Evolutionary conservation across 2,888 invertebrate species (phyloP).

Genomic region (Lycophotia porphyrea): DNA sequence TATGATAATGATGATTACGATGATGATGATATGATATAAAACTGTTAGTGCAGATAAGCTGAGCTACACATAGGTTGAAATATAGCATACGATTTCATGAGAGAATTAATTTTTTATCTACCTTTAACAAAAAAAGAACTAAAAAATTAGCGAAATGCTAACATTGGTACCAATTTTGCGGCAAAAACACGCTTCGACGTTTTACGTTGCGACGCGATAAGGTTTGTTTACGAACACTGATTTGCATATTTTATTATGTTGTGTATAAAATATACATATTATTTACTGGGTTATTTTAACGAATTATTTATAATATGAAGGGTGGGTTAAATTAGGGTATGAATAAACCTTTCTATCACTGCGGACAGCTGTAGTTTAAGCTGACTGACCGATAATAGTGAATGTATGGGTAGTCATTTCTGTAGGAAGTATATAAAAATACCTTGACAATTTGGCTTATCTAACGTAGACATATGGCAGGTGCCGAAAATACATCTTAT

Average conservation of each 20-base stretch:
- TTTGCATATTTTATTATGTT: conserved; percentile 36
- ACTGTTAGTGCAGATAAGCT: neutral
- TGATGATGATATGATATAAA: neutral
- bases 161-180: conserved; percentile 19
- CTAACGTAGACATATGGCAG: too few relatives aligned
- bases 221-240: conserved; percentile 32
- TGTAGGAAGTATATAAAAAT: neutral
- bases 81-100: conserved; percentile 1
- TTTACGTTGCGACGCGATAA: conserved; percentile 33
- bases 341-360: conserved; percentile 32
- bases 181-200: conserved; percentile 43
- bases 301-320: neutral
- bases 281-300: neutral
- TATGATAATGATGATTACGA: too few relatives aligned
- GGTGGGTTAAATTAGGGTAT: conserved; percentile 2
- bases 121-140: neutral
- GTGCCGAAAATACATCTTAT: neutral
- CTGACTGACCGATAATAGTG: conserved; percentile 23
- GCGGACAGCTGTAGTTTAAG: conserved; percentile 7
- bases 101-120: neutral
- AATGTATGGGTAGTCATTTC: neutral
- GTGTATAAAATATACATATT: conserved; percentile 9
- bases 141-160: conserved; percentile 16
- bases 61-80: conserved; percentile 7
- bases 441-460: neutral